Evolutionary conservation across 1,140 invertebrate species (phyloP).

Genomic region (Ctenoplectra terminalis): DNA sequence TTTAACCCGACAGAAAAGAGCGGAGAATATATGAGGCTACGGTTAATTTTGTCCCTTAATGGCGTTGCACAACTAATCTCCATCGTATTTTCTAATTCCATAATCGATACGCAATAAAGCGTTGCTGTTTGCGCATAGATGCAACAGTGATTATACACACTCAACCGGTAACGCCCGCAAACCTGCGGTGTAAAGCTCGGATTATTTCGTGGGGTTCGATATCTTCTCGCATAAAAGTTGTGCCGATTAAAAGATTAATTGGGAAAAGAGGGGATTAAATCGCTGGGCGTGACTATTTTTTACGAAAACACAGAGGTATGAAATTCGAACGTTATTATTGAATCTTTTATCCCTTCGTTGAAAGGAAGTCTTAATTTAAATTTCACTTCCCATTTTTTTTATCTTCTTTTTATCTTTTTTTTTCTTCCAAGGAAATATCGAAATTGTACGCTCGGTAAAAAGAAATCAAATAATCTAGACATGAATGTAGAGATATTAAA

Average conservation of each 20-base stretch:
- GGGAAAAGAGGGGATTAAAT: not conserved
- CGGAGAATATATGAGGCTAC: no score
- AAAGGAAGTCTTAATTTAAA: no score
- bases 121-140: constrained; percentile 26
- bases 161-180: constrained; percentile 5
- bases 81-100: constrained; percentile 45
- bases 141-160: constrained; percentile 35
- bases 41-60: constrained; percentile 20
- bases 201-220: constrained; percentile 25
- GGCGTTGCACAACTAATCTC: constrained; percentile 26
- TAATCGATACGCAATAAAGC: constrained; percentile 48
- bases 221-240: constrained; percentile 19
- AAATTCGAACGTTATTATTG: no score
- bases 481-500: not conserved
- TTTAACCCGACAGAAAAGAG: no score
- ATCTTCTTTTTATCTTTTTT: no score
- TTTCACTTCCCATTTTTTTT: no score
- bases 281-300: no score
- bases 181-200: constrained; percentile 34
- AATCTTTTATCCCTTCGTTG: no score
- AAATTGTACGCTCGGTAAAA: not conserved
- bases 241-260: constrained; percentile 42
- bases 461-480: no score
- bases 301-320: no score
- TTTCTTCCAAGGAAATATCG: not conserved